Conservation (phyloP, 2,797 vertebrate genomes). For the Bothrops alternatus region DNA sequence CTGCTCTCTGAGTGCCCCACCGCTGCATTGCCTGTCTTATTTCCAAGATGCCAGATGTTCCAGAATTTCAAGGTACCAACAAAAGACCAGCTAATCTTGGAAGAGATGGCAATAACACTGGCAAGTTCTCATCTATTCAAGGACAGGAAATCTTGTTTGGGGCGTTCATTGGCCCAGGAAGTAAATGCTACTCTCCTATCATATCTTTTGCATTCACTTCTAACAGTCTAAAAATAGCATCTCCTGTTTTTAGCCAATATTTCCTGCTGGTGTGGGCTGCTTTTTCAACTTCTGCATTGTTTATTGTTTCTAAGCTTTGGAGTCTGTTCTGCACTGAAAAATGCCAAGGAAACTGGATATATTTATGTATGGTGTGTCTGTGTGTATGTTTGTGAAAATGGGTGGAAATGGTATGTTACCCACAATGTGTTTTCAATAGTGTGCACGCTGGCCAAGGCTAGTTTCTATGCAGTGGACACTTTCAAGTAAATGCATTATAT, state of each 20-base stretch:
- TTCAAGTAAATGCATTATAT: constrained; percentile 71
- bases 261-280: constrained; percentile 64
- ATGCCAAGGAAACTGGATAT: constrained; percentile 74
- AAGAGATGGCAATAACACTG: neutral
- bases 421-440: constrained; percentile 64
- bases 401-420: constrained; percentile 61
- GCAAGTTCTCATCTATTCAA: neutral
- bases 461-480: constrained; percentile 66
- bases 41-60: neutral
- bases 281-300: constrained; percentile 47
- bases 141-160: neutral
- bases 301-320: constrained; percentile 60
- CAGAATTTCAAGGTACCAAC: neutral
- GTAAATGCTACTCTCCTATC: constrained; percentile 36
- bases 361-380: constrained; percentile 62
- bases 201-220: constrained; percentile 48
- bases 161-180: constrained; percentile 9
- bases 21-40: constrained; percentile 56
- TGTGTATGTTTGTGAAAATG: constrained; percentile 45
- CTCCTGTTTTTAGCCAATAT: constrained; percentile 48
- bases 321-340: constrained; percentile 74
- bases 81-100: constrained; percentile 12
- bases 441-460: constrained; percentile 71
- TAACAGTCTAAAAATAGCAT: constrained; percentile 44
- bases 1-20: constrained; percentile 34